These are phyloP conservation scores for Mechanitis messenoides DNA, from an alignment of 2,888 invertebrate genomes.

Conservation along the genomic window DNA sequence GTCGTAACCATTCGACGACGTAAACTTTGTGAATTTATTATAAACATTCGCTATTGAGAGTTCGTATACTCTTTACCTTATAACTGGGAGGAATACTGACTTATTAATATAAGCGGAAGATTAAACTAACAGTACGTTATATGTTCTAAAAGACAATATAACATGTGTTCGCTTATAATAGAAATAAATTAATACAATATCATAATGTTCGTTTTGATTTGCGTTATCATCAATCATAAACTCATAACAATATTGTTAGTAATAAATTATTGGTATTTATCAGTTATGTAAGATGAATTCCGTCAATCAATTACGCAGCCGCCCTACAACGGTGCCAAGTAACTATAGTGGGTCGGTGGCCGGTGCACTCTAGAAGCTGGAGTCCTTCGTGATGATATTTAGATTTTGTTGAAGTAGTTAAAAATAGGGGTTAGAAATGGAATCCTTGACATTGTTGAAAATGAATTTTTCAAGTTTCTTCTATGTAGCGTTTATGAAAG, in stretches of 20 bases:
- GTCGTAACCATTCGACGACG: conserved; percentile 40
- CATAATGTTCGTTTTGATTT: conserved; percentile 2
- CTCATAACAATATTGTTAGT: conserved; percentile 10
- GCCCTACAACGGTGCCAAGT: conserved; percentile 15
- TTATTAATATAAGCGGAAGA: conserved; percentile 8
- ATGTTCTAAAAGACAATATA: background rate
- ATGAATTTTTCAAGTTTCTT: too few relatives aligned
- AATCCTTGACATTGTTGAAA: too few relatives aligned
- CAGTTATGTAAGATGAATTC: conserved; percentile 22
- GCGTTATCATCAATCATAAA: background rate
- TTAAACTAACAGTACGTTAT: background rate
- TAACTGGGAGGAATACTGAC: conserved; percentile 28
- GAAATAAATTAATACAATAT: conserved; percentile 1
- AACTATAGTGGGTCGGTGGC: conserved; percentile 19
- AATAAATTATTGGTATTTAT: conserved; percentile 19
- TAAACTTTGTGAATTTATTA: conserved; percentile 39
- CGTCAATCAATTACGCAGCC: conserved; percentile 17
- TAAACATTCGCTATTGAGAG: conserved; percentile 37
- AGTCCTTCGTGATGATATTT: conserved; percentile 23
- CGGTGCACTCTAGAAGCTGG: conserved; percentile 17
- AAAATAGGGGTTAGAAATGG: too few relatives aligned
- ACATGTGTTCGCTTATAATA: background rate
- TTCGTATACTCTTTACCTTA: conserved; percentile 28
- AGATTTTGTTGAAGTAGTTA: conserved; percentile 6
- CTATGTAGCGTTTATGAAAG: too few relatives aligned